Evolutionary conservation across 2,888 invertebrate species (phyloP), one percentile per base, ranked within the genome.

Genomic region (Noctuana brunneofusca): DNA sequence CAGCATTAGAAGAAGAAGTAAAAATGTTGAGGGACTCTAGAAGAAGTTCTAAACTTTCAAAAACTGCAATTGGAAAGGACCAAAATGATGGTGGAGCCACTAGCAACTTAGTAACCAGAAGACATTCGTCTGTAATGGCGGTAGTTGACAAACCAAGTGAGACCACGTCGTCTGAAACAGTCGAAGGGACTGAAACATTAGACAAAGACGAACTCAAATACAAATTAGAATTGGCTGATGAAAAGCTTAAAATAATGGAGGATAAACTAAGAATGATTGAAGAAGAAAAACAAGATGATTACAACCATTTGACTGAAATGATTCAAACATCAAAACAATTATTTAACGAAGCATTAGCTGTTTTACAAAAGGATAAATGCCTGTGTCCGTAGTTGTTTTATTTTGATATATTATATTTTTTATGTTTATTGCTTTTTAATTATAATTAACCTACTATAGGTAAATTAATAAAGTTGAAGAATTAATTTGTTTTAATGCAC

Each of bases 241-340:
- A 95, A 79, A 94, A 94, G 71, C 87, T 94, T 46, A 93, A 94
- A 75, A 93, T 94, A 16, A 82, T 95, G 75, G 93, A 93, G 74
- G 93, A 93, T 46, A 92, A 93, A 75, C 76, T 95, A 41, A 92
- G 92, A 72, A 93, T 94, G 76, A 88, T 94, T 32, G 93, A 93
- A 69, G 92, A 93, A 66, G 95, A 95, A 72, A 93, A 94, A 73
- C 90, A 89, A 58, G 84, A 92, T 18, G 95, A 95, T 81, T 87
- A 91, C 43, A 79, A 81, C 43, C 83, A 88, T 76, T 93, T 92
- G 69, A 93, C 89, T 67, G 92, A 87, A 75, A 92, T 93, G 89
- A 87, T 93, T 41, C 91, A 93, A 71, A 91, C 90, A n/a, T 90
- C 93, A 0, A 92, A 92, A 68, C 91, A 89, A 72, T 83, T 92